Percentiles rank a stretch among this genome's conserved stretches.
These are phyloP conservation scores for Pomatorhinus ruficollis DNA, from an alignment of 2,113 vertebrate genomes.

Conservation along the genomic window DNA sequence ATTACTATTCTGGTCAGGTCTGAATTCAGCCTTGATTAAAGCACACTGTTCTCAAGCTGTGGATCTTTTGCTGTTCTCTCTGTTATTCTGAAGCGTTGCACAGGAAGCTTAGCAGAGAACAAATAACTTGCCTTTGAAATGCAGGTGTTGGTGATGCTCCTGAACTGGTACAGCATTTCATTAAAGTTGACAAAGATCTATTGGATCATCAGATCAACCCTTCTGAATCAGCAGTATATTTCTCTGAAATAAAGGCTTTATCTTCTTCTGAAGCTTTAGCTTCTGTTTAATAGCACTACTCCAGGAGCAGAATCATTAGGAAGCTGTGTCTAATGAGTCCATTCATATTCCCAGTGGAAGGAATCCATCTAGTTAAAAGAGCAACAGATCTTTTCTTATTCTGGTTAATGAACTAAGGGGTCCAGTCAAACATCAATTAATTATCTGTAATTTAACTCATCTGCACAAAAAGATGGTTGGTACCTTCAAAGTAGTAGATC, in stretches of 20 bases:
- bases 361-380: neutral
- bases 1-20: neutral
- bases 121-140: neutral
- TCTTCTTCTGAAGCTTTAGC: neutral
- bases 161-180: neutral
- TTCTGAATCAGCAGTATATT: neutral
- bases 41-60: neutral
- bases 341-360: neutral
- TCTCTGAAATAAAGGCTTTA: neutral
- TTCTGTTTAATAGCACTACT: neutral
- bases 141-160: neutral
- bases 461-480: neutral
- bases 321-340: neutral
- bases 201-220: neutral
- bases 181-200: slow-evolving; percentile 10
- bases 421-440: neutral
- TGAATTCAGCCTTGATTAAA: slow-evolving; percentile 9
- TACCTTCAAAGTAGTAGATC: neutral
- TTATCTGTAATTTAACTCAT: neutral
- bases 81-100: neutral
- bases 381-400: neutral
- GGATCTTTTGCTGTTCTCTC: neutral
- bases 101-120: neutral
- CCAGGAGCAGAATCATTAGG: neutral
- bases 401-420: neutral